Base-by-base conservation (phyloP, 2,113 vertebrate species). In the Copsychus sechellarum region DNA sequence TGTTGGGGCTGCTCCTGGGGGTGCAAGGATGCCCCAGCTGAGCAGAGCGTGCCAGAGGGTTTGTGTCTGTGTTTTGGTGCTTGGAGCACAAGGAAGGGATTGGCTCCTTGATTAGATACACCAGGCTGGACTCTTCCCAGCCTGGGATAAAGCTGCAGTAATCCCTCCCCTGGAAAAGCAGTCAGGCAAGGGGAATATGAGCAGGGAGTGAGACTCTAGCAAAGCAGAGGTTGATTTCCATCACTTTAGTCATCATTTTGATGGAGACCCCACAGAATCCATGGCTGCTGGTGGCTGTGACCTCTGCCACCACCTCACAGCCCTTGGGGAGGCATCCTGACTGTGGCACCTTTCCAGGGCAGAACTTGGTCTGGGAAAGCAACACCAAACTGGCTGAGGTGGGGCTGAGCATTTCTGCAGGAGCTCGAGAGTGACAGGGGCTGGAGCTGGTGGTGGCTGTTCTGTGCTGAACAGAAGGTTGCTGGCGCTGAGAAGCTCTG, bases 251-350 rank as follows among this genome's bases (percentile, higher is more conserved):
- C 5, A 42, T 20, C 12, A 5, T 28, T 70, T 81, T 2, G 1
- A 7, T 58, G 14, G 19, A 61, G 42, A 57, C 1, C 7, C 14
- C 42, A 10, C 0, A 0, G 76, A 31, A 29, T 74, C 51, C n/a
- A 66, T 2, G 1, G 47, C n/a, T 73, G 17, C 65, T 79, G 40
- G 51, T 8, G n/a, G 19, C 78, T 57, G n/a, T 60, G 61, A 34
- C 7, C 11, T 33, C 65, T 43, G 50, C 24, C 33, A 62, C 14
- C 60, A 23, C 21, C 51, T 71, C 48, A 7, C 2, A 11, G 78
- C 47, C n/a, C 47, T 12, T 11, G 12, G 18, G 14, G 29, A n/a
- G 51, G 25, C 31, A 65, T 33, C 51, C 20, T 2, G 6, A 21
- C 20, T 7, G 4, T 1, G 3, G 34, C 11, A 9, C 16, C 36